Base-by-base conservation (phyloP, 30 jellyfish, hydroid and myxozoan genomes). In the Cassiopea xamachana region DNA sequence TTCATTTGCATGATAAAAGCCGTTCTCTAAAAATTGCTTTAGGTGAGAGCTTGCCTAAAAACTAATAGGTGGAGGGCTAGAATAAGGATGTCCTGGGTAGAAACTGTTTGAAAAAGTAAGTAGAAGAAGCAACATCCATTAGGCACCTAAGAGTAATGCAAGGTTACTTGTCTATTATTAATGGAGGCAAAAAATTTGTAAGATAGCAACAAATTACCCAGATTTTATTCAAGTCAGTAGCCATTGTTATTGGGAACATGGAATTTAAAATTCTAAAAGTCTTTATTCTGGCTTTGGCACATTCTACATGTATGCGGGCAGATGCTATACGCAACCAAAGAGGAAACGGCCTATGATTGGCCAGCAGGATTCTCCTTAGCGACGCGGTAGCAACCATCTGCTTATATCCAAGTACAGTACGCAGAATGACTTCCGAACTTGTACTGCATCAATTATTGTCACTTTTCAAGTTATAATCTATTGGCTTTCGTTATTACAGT, bases 241-340 rank as follows among this genome's bases (percentile, higher is more conserved):
- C 94, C 89, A 87, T 87, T 12, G 73, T 79, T n/a, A 79, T 68
- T 79, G 92, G 92, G 49, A 73, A 80, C 16, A 67, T 87, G 27
- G 78, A 39, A 48, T 81, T 12, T 15, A 82, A 59, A 27, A 82
- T 83, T 49, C 73, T 59, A 76, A 78, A 82, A 15, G 77, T 84
- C 76, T 90, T 90, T n/a, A 82, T 90, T 46, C 95, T 71, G 12
- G 69, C 76, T 18, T 83, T 82, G 46, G 94, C 94, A 39, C 95
- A 61, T 61, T 90, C 94, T 1, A 90, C 97, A 81, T 83, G 91
- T 7, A 90, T 89, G 55, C 97, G 67, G 73, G 85, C 94, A 70
- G 94, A 81, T 14, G 97, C 97, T 27, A 27, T 27, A 27, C 39
- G 39, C 39, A 27, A 27, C 39, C 39, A 27, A 27, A 27, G 39